Evolutionary conservation across 2,113 vertebrate genomes (phyloP).

Genomic region (Gallinago media): DNA sequence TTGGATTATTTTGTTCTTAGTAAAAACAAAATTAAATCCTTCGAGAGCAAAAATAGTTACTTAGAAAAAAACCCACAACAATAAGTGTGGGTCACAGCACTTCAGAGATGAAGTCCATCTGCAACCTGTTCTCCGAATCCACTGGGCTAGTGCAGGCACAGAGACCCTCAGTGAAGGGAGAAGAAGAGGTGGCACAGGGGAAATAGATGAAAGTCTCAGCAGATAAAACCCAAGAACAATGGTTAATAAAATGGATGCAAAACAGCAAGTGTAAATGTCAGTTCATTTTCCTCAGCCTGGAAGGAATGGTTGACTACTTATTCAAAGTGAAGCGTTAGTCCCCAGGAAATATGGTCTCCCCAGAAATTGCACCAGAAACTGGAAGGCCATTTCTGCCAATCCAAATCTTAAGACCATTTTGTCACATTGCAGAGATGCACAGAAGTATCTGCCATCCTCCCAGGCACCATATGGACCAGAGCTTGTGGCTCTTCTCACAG

Average conservation of each 20-base stretch:
- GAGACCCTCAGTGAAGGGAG: not conserved
- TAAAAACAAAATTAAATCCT: constrained; percentile 6
- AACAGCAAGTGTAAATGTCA: not conserved
- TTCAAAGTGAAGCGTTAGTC: not conserved
- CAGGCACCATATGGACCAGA: constrained; percentile 13
- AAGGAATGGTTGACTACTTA: not conserved
- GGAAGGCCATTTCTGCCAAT: not conserved
- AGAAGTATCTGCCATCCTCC: not conserved
- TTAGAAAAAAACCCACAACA: not conserved
- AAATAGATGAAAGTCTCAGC: not conserved
- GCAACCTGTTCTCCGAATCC: not conserved
- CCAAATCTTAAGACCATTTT: not conserved
- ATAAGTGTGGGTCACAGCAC: not conserved
- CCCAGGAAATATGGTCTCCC: not conserved
- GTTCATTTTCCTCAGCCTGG: not conserved
- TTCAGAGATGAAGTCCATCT: not conserved
- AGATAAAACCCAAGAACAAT: not conserved
- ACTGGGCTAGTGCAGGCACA: not conserved
- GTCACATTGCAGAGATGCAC: not conserved
- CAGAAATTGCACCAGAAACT: not conserved
- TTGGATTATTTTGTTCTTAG: not conserved
- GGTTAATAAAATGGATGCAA: not conserved
- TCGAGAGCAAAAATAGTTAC: not conserved
- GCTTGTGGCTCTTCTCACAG: not conserved
- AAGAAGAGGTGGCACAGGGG: not conserved